phyloP scores from a whole-genome alignment of 35 echinoderm and acorn worm species.

The Chiridota heheva region DNA sequence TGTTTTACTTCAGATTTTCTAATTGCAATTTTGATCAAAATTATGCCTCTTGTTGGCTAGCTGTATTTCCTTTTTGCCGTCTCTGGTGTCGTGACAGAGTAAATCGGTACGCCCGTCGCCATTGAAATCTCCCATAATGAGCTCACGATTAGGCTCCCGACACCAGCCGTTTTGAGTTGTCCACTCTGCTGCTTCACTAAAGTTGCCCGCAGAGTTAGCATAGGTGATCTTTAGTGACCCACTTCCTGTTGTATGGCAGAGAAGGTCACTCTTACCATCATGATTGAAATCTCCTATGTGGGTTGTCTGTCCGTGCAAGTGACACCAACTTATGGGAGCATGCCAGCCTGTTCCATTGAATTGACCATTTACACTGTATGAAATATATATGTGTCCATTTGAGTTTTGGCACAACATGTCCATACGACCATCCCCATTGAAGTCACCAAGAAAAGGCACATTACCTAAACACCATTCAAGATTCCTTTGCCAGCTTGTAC shows the following conservation, averaged over 20 bases:
- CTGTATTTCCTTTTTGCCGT: slow-evolving; percentile 8
- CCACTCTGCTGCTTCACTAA: background rate
- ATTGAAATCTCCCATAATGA: slow-evolving; percentile 50
- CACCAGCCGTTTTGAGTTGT: no score
- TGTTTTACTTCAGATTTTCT: no score
- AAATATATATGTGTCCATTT: no score
- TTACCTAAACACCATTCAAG: no score
- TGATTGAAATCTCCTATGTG: background rate
- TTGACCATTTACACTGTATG: background rate
- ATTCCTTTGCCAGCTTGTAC: background rate
- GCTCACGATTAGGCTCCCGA: background rate
- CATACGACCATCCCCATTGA: no score
- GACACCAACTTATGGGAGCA: background rate
- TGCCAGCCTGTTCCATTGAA: background rate
- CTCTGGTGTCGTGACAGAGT: slow-evolving; percentile 32
- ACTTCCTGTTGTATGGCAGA: background rate
- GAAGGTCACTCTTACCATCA: background rate
- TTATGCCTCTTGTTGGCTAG: slow-evolving; percentile 1
- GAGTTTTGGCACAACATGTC: no score
- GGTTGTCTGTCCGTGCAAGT: background rate
- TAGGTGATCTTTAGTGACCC: background rate
- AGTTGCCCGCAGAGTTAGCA: background rate
- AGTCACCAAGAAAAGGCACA: no score
- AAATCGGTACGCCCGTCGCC: slow-evolving; percentile 40
- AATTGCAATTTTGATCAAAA: no score